Conservation (phyloP, 2,797 vertebrate genomes). For the Luscinia megarhynchos region DNA sequence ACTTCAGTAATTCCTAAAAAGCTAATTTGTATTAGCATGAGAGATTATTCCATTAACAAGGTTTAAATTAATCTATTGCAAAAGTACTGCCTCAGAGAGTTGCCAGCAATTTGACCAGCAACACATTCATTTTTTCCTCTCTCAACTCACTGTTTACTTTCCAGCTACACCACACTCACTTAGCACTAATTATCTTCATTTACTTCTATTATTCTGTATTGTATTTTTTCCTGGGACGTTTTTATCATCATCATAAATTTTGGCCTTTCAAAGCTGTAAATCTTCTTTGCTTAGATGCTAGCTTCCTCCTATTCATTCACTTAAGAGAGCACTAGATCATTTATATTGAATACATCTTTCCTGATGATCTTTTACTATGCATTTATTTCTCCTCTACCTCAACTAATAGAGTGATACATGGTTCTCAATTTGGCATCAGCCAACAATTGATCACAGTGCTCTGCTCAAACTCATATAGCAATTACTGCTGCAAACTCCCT, state of each 20-base stretch:
- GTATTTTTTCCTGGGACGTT: neutral
- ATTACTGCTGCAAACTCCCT: neutral
- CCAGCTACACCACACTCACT: neutral
- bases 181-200: constrained; percentile 33
- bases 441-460: constrained; percentile 28
- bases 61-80: constrained; percentile 46
- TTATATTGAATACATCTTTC: constrained; percentile 40
- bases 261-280: neutral
- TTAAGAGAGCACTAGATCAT: constrained; percentile 39
- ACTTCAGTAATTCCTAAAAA: constrained; percentile 13
- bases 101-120: constrained; percentile 44
- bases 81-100: constrained; percentile 13
- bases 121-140: constrained; percentile 41
- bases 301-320: neutral
- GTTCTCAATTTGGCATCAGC: constrained; percentile 41
- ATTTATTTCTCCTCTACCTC: constrained; percentile 10
- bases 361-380: constrained; percentile 18
- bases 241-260: neutral
- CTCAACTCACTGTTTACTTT: constrained; percentile 27
- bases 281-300: neutral
- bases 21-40: constrained; percentile 12
- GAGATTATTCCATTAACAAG: constrained; percentile 46
- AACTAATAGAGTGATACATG: constrained; percentile 47
- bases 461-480: constrained; percentile 9
- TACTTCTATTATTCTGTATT: constrained; percentile 9